Evolutionary conservation across 2,113 vertebrate genomes (phyloP).

Genomic region (Emydura subglobosa): DNA sequence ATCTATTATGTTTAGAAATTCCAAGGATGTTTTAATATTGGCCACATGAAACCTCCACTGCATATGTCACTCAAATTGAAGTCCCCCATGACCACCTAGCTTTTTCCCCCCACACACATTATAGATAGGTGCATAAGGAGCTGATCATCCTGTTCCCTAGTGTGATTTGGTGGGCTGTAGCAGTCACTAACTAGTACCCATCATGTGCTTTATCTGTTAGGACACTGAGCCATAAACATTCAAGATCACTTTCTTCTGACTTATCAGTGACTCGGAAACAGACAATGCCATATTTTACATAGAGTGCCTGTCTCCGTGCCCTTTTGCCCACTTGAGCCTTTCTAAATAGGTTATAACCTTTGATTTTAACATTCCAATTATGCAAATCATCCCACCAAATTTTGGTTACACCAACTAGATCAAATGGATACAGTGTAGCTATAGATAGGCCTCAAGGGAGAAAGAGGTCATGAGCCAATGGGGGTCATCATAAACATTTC

Average conservation of each 20-base stretch:
- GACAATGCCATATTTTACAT: background rate
- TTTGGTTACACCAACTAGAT: background rate
- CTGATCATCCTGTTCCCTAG: too few species aligned
- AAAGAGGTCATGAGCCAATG: fast-evolving
- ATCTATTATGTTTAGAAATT: too few species aligned
- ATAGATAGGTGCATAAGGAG: too few species aligned
- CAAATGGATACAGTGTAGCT: background rate
- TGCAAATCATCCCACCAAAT: background rate
- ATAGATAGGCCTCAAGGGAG: fast-evolving
- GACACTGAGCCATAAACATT: background rate
- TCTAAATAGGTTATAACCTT: background rate
- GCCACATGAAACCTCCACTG: too few species aligned
- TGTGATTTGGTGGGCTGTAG: too few species aligned
- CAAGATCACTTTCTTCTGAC: background rate
- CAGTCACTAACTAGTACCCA: too few species aligned
- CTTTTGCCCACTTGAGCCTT: background rate
- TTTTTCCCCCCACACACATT: too few species aligned
- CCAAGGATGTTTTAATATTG: too few species aligned
- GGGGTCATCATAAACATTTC: fast-evolving
- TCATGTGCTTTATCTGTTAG: too few species aligned
- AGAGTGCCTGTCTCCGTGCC: background rate
- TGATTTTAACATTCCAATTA: background rate
- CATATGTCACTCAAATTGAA: too few species aligned
- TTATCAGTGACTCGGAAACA: background rate
- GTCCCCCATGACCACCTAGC: too few species aligned